Evolutionary conservation across 1,140 invertebrate genomes (phyloP).

Genomic region (Penaeus indicus): DNA sequence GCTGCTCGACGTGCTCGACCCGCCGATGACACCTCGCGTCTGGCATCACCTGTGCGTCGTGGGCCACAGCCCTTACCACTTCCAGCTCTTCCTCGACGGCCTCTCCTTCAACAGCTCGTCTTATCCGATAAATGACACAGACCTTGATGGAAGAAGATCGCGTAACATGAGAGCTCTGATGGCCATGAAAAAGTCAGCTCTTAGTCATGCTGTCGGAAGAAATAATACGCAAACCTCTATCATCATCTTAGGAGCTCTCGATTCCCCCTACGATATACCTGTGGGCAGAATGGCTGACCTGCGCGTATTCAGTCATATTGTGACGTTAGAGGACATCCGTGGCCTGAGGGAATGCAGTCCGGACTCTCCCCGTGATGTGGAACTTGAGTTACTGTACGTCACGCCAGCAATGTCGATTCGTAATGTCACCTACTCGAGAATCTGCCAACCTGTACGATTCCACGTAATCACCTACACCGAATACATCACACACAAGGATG

Average conservation of each 20-base stretch:
- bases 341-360: conserved; percentile 10
- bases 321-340: background rate
- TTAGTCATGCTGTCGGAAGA: background rate
- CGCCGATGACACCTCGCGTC: conserved; percentile 7
- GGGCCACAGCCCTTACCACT: background rate
- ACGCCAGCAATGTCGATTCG: conserved; percentile 1
- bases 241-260: conserved; percentile 38
- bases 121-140: conserved; percentile 18
- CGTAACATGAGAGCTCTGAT: conserved; percentile 21
- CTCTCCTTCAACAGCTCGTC: background rate
- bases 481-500: conserved; percentile 29
- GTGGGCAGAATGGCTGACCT: conserved; percentile 38
- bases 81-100: conserved; percentile 33
- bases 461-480: conserved; percentile 44
- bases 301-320: background rate
- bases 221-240: conserved; percentile 25
- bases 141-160: background rate
- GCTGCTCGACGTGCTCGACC: conserved; percentile 24
- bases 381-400: conserved; percentile 1
- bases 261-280: conserved; percentile 20
- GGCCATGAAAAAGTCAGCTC: background rate
- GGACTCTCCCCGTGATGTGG: background rate
- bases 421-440: background rate
- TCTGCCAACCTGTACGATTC: conserved; percentile 1
- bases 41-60: conserved; percentile 49